Conservation (phyloP, 2,888 invertebrate genomes). For the Cataglyphis altisquamis region DNA sequence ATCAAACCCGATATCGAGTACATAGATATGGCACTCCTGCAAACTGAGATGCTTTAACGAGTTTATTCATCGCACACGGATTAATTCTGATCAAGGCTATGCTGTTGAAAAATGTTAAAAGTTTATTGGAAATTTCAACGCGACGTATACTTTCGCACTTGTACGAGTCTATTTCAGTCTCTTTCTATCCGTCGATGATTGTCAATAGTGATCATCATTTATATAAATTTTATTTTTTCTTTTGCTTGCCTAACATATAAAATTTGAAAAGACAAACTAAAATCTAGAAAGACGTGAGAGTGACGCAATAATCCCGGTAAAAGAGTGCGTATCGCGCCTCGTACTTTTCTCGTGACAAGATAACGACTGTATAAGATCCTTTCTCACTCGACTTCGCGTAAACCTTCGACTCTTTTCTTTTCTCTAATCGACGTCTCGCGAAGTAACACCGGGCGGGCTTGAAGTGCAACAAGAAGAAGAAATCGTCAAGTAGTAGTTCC, state of each 20-base stretch:
- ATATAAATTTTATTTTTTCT: constrained; percentile 11
- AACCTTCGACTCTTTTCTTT: constrained; percentile 7
- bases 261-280: constrained; percentile 4
- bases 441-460: constrained; percentile 12
- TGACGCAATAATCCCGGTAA: constrained; percentile 7
- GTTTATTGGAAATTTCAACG: constrained; percentile 24
- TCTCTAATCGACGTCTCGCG: constrained; percentile 26
- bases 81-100: constrained; percentile 41
- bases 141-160: constrained; percentile 1
- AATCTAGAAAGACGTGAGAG: constrained; percentile 10
- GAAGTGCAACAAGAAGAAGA: constrained; percentile 25
- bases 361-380: constrained; percentile 25
- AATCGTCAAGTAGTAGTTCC: constrained; percentile 33
- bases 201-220: constrained; percentile 18
- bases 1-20: constrained; percentile 59
- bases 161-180: background rate
- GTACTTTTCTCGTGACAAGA: constrained; percentile 26
- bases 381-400: constrained; percentile 18
- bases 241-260: background rate
- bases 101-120: constrained; percentile 6
- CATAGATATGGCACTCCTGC: constrained; percentile 53
- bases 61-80: constrained; percentile 58
- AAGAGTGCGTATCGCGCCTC: constrained; percentile 12
- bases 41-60: constrained; percentile 64
- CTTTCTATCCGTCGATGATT: constrained; percentile 12